Percentiles rank a stretch among this genome's conserved stretches.
Conservation (phyloP, 2,888 invertebrate genomes). For the Mongoloraphidia duomilia region DNA sequence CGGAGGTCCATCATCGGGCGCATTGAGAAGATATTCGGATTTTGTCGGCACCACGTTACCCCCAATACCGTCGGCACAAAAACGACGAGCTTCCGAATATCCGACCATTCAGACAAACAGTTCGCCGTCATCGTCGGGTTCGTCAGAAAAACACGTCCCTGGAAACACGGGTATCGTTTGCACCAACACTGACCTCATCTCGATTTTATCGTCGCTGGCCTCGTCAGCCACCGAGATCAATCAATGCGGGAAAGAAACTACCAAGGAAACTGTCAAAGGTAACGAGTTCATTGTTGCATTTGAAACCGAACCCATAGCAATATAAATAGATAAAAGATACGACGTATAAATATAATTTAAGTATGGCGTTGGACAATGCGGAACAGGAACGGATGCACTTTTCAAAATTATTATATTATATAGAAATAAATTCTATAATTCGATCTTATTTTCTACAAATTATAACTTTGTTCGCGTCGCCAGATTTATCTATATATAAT, state of each 20-base stretch:
- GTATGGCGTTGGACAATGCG: too few species aligned
- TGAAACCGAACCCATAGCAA: neutral
- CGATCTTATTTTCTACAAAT: too few species aligned
- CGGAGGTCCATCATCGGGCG: constrained; percentile 17
- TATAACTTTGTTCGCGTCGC: too few species aligned
- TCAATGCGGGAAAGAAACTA: constrained; percentile 38
- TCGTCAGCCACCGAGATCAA: constrained; percentile 71
- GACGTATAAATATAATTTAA: too few species aligned
- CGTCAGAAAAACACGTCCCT: constrained; percentile 16
- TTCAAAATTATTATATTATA: too few species aligned
- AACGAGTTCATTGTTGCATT: neutral
- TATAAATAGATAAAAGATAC: too few species aligned
- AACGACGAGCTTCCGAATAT: constrained; percentile 59
- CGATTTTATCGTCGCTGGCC: constrained; percentile 62
- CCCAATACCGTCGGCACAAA: constrained; percentile 38
- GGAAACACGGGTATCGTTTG: constrained; percentile 49
- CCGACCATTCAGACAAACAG: constrained; percentile 26
- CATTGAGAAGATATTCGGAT: constrained; percentile 53
- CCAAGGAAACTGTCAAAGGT: constrained; percentile 11
- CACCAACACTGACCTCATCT: constrained; percentile 66
- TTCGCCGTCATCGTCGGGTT: constrained; percentile 19
- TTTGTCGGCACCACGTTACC: constrained; percentile 47
- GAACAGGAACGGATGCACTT: too few species aligned
- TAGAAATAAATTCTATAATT: too few species aligned
- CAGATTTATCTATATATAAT: too few species aligned